A percentile compares a stretch with the other conserved stretches of the same genome.
Conservation (phyloP, 2,888 invertebrate genomes). For the Auanema freiburgensis region DNA sequence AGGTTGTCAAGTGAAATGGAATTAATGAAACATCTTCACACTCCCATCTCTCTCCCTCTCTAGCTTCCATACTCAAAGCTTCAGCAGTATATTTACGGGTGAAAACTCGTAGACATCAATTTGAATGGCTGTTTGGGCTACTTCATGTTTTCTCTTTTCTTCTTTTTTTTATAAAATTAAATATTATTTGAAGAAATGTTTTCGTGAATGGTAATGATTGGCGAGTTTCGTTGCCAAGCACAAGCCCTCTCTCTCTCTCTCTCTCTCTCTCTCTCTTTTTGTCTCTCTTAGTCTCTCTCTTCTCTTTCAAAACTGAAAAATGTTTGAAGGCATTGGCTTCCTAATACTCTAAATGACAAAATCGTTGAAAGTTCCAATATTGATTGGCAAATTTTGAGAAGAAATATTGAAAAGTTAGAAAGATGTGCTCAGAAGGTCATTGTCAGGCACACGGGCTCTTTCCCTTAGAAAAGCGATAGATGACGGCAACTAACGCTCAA, state of each 20-base stretch:
- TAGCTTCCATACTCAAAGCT: no score
- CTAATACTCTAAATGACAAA: neutral
- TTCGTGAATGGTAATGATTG: neutral
- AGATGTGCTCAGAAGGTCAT: neutral
- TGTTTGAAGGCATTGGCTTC: neutral
- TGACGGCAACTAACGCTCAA: no score
- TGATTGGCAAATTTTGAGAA: neutral
- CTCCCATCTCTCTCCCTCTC: no score
- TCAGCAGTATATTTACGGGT: no score
- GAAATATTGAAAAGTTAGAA: slow-evolving; percentile 3
- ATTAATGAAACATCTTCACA: no score
- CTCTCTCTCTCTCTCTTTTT: slow-evolving; percentile 5
- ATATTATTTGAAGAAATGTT: slow-evolving; percentile 9
- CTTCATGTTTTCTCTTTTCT: neutral
- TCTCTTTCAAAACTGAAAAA: neutral
- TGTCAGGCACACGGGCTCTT: neutral
- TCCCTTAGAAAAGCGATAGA: neutral
- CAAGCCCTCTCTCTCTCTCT: slow-evolving; percentile 5
- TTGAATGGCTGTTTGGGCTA: slow-evolving; percentile 5
- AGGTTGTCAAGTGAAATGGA: no score
- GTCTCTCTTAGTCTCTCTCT: no score
- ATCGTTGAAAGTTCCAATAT: neutral
- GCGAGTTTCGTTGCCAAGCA: neutral
- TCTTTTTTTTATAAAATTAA: neutral
- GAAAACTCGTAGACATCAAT: slow-evolving; percentile 1